Percentiles rank a stretch among this genome's conserved stretches.
Evolutionary conservation across 2,113 vertebrate species (phyloP).

Genomic region (Onychostoma macrolepis): DNA sequence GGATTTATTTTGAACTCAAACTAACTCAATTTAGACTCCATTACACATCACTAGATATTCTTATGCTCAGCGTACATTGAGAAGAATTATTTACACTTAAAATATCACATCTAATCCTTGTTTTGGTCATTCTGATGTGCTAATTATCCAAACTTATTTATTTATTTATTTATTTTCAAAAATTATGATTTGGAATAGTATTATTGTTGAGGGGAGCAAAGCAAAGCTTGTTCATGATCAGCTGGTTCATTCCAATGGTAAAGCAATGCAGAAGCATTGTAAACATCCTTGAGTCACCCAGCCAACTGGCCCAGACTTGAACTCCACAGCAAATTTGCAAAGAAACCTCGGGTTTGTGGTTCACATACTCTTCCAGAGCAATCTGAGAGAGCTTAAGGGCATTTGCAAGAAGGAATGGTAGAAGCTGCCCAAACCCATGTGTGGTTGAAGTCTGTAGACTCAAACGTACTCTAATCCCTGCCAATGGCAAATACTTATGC

Average conservation of each 20-base stretch:
- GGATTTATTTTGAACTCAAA: not conserved
- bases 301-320: slow-evolving; percentile 15
- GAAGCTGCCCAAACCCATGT: not conserved
- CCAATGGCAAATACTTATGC: not conserved
- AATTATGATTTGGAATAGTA: not conserved
- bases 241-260: not conserved
- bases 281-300: not conserved
- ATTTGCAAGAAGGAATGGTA: slow-evolving; percentile 10
- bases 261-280: not conserved
- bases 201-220: not conserved
- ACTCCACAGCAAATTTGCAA: not conserved
- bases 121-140: not conserved
- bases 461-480: not conserved
- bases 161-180: not conserved
- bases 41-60: not conserved
- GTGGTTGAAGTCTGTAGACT: not conserved
- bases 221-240: not conserved
- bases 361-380: slow-evolving; percentile 3
- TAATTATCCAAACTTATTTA: not conserved
- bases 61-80: not conserved
- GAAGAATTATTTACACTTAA: not conserved
- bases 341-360: not conserved
- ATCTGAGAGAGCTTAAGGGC: not conserved
- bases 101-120: not conserved
- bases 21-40: not conserved